These are phyloP conservation scores for Wiebesia pumilae DNA, from an alignment of 1,140 invertebrate genomes.

Conservation along the genomic window DNA sequence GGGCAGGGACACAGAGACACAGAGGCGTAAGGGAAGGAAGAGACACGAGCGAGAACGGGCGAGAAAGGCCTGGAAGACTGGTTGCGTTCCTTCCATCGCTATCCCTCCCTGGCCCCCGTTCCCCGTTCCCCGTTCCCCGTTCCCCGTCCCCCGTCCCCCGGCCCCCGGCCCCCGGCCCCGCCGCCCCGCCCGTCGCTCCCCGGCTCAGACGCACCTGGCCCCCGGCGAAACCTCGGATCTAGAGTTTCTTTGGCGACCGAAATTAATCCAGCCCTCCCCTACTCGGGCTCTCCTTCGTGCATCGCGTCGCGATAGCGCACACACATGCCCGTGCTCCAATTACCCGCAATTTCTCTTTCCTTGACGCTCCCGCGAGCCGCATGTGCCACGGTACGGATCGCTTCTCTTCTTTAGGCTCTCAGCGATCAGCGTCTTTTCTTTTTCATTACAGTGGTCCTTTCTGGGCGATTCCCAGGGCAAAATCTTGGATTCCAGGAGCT, in stretches of 20 bases:
- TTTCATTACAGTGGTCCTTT: no score
- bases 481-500: no score
- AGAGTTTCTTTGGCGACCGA: constrained; percentile 37
- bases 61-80: constrained; percentile 30
- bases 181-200: neutral
- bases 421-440: no score
- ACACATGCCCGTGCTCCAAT: constrained; percentile 24
- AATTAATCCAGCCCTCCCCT: constrained; percentile 39
- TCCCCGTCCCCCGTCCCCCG: constrained; percentile 11
- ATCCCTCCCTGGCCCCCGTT: no score
- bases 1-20: neutral
- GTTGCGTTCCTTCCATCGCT: constrained; percentile 5
- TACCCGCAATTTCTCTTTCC: constrained; percentile 33
- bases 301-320: neutral
- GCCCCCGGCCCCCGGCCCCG: constrained; percentile 14
- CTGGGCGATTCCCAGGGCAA: no score
- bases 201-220: constrained; percentile 33
- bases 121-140: neutral
- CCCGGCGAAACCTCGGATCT: constrained; percentile 37
- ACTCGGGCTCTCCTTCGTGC: neutral
- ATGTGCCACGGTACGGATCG: neutral
- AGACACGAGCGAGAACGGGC: neutral
- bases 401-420: neutral
- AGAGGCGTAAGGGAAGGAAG: neutral
- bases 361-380: neutral